Conservation (phyloP, 2,888 invertebrate species). For the Tuberolachnus salignus region DNA sequence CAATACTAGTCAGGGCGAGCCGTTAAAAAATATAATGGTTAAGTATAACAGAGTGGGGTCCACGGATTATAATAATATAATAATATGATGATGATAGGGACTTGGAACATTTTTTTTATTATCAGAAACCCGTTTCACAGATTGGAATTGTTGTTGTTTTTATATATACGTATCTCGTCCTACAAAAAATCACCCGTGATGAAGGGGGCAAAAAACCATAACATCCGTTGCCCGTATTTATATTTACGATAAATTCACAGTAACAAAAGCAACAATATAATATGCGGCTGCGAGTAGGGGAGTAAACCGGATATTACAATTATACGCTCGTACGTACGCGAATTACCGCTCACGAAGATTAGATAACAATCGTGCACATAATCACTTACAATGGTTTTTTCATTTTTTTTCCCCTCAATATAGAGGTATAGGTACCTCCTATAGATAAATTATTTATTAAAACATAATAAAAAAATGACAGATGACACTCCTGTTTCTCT, state of each 20-base stretch:
- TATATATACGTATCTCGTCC: not conserved
- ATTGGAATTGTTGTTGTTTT: constrained; percentile 10
- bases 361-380: constrained; percentile 34
- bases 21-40: constrained; percentile 7
- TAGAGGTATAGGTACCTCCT: not conserved
- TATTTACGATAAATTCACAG: constrained; percentile 42
- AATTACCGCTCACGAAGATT: constrained; percentile 39
- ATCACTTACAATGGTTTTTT: constrained; percentile 2
- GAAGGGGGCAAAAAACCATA: constrained; percentile 33
- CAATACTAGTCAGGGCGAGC: not conserved
- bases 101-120: constrained; percentile 36
- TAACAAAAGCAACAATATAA: constrained; percentile 38
- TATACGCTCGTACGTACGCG: constrained; percentile 3
- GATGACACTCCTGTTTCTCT: constrained; percentile 19
- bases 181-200: constrained; percentile 28
- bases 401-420: not conserved
- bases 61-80: not conserved
- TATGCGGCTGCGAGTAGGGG: constrained; percentile 11
- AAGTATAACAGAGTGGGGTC: constrained; percentile 7
- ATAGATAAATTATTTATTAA: constrained; percentile 17
- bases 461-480: constrained; percentile 1
- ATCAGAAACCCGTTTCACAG: constrained; percentile 30
- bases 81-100: not conserved
- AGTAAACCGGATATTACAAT: constrained; percentile 51
- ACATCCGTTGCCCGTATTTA: constrained; percentile 53